Percentiles rank a stretch among this genome's conserved stretches.
Conservation (phyloP, 2,113 vertebrate genomes). For the Notarius quadriscutis region DNA sequence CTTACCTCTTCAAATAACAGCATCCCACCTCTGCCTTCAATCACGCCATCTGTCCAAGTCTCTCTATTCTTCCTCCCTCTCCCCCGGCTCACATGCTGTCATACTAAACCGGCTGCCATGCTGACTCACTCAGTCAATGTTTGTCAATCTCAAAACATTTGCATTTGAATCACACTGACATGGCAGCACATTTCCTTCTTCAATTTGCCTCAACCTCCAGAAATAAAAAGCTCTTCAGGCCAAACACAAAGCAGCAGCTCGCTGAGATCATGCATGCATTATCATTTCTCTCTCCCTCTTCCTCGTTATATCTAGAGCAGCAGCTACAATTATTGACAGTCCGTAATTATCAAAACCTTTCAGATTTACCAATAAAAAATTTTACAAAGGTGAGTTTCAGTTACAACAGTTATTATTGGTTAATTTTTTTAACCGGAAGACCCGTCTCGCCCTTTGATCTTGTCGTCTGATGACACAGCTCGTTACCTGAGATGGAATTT, state of each 20-base stretch:
- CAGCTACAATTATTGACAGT: no score
- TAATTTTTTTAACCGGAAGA: no score
- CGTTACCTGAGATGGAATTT: no score
- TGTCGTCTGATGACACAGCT: no score
- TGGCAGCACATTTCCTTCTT: slow-evolving; percentile 20
- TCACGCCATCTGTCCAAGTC: slow-evolving; percentile 20
- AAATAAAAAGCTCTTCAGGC: background rate
- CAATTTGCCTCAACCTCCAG: slow-evolving; percentile 17
- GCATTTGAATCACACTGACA: slow-evolving; percentile 36
- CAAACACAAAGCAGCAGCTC: background rate
- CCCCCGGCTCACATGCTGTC: background rate
- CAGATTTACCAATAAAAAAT: no score
- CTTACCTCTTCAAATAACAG: slow-evolving; percentile 21
- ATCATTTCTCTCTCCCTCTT: background rate
- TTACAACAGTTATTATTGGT: no score
- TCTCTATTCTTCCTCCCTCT: slow-evolving; percentile 6
- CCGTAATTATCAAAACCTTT: no score
- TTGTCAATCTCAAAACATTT: background rate
- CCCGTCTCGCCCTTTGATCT: no score
- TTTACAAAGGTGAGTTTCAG: no score
- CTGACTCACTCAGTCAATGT: slow-evolving; percentile 47
- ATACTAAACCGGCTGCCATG: slow-evolving; percentile 28
- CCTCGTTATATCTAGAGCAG: background rate
- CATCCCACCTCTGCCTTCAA: slow-evolving; percentile 27
- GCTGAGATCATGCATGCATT: background rate